Base-by-base conservation (phyloP, 2,888 invertebrate species). In the Lepidochrysops patricia region DNA sequence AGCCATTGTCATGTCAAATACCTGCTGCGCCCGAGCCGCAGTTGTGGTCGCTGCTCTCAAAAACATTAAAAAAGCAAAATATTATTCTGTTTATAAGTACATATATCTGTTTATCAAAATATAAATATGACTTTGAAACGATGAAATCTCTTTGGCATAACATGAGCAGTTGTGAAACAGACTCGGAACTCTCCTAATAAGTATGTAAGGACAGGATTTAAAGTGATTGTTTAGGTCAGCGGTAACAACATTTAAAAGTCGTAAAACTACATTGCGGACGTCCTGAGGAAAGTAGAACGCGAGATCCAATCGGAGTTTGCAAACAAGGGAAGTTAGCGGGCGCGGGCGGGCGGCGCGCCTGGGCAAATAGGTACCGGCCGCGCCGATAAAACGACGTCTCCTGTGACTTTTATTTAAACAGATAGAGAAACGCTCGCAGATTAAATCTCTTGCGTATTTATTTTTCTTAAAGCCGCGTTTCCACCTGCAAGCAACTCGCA, bases 241-340 rank as follows among this genome's bases (percentile, higher is more conserved):
- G 73, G 71, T 70, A 74, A 74, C 74, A 78, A 81, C 75, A 77
- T 84, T 84, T 85, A 80, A 82, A 85, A 87, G 84, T 80, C 83
- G 84, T 86, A 85, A 87, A 84, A 87, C 78, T 84, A 83, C 79
- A 85, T 84, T 82, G 82, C 82, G 82, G 80, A 82, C 82, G 79
- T 82, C 78, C 80, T 79, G 75, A 75, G 75, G 82, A 87, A 86
- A 87, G 84, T 85, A 80, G 86, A 82, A 76, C 85, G 81, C 82
- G 77, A 76, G 82, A 87, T 85, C 85, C 88, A 89, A 88, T 89
- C 88, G 78, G 77, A 88, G 85, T 89, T 87, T 80, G 85, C 85
- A 89, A 89, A 89, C 86, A 89, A 88, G 88, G 80, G 84, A 85
- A 85, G 86, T 89, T 86, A 83, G 54, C 75, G 79, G 70, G 76